Percentiles rank a stretch among this genome's conserved stretches.
These are phyloP conservation scores for Nyctereutes procyonoides DNA, from an alignment of 2,113 vertebrate genomes.

Conservation along the genomic window DNA sequence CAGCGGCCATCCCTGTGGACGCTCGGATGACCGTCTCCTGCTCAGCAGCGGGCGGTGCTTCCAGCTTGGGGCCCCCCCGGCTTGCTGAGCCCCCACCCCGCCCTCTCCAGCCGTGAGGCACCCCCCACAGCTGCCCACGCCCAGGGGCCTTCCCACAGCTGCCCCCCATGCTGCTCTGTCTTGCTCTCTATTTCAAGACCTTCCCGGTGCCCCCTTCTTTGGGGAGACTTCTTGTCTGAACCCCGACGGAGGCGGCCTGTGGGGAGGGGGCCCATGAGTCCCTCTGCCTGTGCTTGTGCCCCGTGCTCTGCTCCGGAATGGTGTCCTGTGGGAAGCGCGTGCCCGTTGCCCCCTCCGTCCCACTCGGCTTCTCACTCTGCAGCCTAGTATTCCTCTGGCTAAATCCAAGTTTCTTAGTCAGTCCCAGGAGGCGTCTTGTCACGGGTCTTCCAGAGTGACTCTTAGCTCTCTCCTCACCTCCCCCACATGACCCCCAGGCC, in stretches of 20 bases:
- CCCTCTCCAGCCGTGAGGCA: background rate
- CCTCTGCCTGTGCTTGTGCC: background rate
- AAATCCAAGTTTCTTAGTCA: background rate
- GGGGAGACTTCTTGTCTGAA: background rate
- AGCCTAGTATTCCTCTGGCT: background rate
- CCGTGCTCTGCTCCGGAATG: too few relatives aligned
- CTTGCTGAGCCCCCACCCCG: too few relatives aligned
- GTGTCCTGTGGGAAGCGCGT: too few relatives aligned
- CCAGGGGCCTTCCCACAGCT: background rate
- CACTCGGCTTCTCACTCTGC: fast-evolving
- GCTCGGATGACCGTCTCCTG: background rate
- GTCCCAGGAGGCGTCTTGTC: background rate
- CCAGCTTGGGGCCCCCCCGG: too few relatives aligned
- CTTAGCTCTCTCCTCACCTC: background rate
- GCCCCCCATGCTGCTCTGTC: too few relatives aligned
- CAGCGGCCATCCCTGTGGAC: background rate
- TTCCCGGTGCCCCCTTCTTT: background rate
- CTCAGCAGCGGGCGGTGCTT: background rate
- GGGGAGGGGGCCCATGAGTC: too few relatives aligned
- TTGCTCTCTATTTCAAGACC: background rate
- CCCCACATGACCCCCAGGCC: fast-evolving
- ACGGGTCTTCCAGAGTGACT: background rate
- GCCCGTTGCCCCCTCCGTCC: fast-evolving
- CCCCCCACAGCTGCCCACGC: background rate
- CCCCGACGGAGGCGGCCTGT: background rate